A percentile compares a stretch with the other conserved stretches of the same genome.
phyloP scores from a whole-genome alignment of 92 coral and sea anemone species.

The Pocillopora grandis region DNA sequence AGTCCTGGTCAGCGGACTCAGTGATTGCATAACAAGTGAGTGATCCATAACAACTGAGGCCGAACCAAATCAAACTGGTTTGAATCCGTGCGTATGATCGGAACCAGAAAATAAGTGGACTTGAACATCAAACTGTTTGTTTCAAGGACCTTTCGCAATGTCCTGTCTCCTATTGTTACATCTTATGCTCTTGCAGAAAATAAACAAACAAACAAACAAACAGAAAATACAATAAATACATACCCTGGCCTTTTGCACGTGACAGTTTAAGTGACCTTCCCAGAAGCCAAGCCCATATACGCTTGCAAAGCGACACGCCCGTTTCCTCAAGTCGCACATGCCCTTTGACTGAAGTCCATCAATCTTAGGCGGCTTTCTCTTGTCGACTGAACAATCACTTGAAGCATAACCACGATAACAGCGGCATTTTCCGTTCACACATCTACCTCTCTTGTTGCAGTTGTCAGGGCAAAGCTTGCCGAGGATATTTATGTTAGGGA shows the following conservation, averaged over 20 bases:
- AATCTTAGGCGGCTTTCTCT: constrained; percentile 68
- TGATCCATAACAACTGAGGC: no score
- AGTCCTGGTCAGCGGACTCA: no score
- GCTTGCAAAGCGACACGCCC: constrained; percentile 71
- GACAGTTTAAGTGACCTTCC: constrained; percentile 77
- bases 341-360: constrained; percentile 76
- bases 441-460: constrained; percentile 74
- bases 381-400: constrained; percentile 68
- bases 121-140: no score
- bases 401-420: constrained; percentile 69
- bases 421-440: constrained; percentile 66
- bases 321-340: constrained; percentile 70
- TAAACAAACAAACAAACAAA: not conserved
- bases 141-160: no score
- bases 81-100: no score
- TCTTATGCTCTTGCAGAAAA: not conserved
- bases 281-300: constrained; percentile 75
- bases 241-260: constrained; percentile 71
- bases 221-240: not conserved
- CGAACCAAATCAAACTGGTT: no score
- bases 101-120: no score
- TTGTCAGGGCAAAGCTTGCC: constrained; percentile 70
- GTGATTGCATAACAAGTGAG: no score
- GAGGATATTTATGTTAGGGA: constrained; percentile 52
- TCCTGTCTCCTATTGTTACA: not conserved